phyloP scores from a whole-genome alignment of 2,888 invertebrate genomes.

The Malacosoma neustria region DNA sequence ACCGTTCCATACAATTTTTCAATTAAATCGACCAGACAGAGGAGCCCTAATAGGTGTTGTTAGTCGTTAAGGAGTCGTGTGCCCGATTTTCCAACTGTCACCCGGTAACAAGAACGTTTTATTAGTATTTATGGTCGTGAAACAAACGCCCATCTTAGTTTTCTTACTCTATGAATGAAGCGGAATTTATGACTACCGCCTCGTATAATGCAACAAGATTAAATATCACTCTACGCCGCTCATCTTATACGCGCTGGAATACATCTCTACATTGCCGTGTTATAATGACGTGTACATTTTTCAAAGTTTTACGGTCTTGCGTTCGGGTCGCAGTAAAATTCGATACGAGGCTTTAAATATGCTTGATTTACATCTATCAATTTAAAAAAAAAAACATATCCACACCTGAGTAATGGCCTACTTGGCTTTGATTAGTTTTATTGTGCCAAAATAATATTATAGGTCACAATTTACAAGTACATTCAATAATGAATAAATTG shows the following conservation, averaged over 20 bases:
- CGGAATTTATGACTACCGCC: slow-evolving; percentile 62
- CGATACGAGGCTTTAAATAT: slow-evolving; percentile 64
- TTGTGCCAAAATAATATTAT: slow-evolving; percentile 36
- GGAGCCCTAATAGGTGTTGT: slow-evolving; percentile 74
- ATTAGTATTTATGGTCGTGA: slow-evolving; percentile 70
- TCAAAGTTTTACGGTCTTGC: slow-evolving; percentile 65
- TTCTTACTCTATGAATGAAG: slow-evolving; percentile 54
- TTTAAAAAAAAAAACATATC: slow-evolving; percentile 54
- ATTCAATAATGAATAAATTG: neutral
- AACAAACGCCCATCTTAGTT: slow-evolving; percentile 51
- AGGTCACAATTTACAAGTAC: slow-evolving; percentile 2
- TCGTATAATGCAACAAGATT: slow-evolving; percentile 42
- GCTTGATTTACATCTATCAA: slow-evolving; percentile 65
- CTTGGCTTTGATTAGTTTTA: slow-evolving; percentile 38
- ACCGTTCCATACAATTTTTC: slow-evolving; percentile 72
- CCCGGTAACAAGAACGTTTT: slow-evolving; percentile 67
- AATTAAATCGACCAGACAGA: slow-evolving; percentile 73
- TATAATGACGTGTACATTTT: slow-evolving; percentile 49
- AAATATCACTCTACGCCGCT: slow-evolving; percentile 29
- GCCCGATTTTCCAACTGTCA: slow-evolving; percentile 71
- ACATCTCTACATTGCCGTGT: slow-evolving; percentile 37
- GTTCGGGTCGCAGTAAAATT: slow-evolving; percentile 57
- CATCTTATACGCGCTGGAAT: slow-evolving; percentile 11
- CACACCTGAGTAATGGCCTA: slow-evolving; percentile 49
- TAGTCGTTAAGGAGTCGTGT: slow-evolving; percentile 74